These are phyloP conservation scores for Caenorhabditis sp. DNA, from an alignment of 2,888 invertebrate species.

Conservation along the genomic window DNA sequence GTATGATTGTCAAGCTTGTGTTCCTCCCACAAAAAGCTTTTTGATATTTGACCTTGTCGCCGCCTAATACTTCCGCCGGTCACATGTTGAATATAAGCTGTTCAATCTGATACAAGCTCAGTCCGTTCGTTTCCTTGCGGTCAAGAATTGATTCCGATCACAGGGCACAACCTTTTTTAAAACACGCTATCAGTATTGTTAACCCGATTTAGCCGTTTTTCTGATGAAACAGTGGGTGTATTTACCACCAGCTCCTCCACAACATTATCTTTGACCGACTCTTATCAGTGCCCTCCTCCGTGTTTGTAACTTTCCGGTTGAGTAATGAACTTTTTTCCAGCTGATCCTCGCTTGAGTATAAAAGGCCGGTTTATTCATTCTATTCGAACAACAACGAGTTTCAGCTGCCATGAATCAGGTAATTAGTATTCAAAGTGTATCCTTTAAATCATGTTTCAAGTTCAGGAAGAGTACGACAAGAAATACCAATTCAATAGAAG, in stretches of 20 bases:
- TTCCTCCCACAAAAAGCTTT: too few relatives aligned
- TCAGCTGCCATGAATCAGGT: constrained; percentile 63
- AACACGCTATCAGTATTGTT: constrained; percentile 12
- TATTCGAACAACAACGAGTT: not conserved
- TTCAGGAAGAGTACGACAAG: constrained; percentile 65
- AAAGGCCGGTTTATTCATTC: not conserved
- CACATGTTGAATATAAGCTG: too few relatives aligned
- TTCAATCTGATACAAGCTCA: too few relatives aligned
- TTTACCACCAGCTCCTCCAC: constrained; percentile 44
- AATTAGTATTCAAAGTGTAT: not conserved
- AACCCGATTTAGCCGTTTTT: constrained; percentile 26
- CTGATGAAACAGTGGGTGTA: constrained; percentile 55
- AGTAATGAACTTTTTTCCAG: constrained; percentile 51
- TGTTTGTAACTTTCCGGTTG: constrained; percentile 41
- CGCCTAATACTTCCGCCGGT: too few relatives aligned
- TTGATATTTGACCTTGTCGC: too few relatives aligned
- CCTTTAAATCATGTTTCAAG: not conserved
- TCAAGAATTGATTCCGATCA: constrained; percentile 19
- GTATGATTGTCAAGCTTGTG: too few relatives aligned
- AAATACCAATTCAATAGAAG: constrained; percentile 54
- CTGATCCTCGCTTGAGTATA: constrained; percentile 15
- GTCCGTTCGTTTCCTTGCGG: not conserved
- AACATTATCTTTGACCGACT: constrained; percentile 12
- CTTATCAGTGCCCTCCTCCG: constrained; percentile 29
- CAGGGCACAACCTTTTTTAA: constrained; percentile 7